Evolutionary conservation across 2,797 vertebrate species (phyloP).

Genomic region (Cyprinella venusta): DNA sequence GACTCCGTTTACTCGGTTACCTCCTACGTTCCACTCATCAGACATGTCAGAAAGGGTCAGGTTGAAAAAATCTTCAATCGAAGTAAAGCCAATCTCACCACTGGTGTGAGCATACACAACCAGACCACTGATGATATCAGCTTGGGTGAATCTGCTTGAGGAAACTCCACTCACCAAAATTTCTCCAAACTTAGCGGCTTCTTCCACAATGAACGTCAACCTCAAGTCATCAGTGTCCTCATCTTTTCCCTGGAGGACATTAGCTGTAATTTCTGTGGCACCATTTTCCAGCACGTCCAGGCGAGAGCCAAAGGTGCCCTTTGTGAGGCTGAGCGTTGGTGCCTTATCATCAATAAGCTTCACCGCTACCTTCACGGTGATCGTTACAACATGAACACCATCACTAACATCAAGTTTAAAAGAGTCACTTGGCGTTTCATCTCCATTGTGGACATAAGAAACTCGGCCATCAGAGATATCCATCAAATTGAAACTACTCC

Average conservation of each 20-base stretch:
- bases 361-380: conserved; percentile 85
- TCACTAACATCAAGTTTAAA: conserved; percentile 91
- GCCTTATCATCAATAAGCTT: conserved; percentile 84
- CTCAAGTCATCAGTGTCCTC: conserved; percentile 88
- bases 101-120: conserved; percentile 89
- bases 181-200: conserved; percentile 82
- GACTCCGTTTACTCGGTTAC: conserved; percentile 83
- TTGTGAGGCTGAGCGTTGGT: conserved; percentile 77
- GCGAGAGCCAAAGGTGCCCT: conserved; percentile 86
- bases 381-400: conserved; percentile 85
- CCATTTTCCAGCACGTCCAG: conserved; percentile 91
- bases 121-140: conserved; percentile 87
- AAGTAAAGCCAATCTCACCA: conserved; percentile 87
- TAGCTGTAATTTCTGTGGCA: conserved; percentile 89
- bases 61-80: conserved; percentile 87
- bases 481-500: conserved; percentile 79
- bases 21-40: conserved; percentile 88
- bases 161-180: conserved; percentile 86
- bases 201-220: conserved; percentile 90
- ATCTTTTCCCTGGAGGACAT: conserved; percentile 85
- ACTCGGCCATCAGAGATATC: conserved; percentile 85
- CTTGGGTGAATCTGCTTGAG: conserved; percentile 86
- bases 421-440: conserved; percentile 80
- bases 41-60: conserved; percentile 90
- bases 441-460: conserved; percentile 86